Conservation (phyloP, 2,113 vertebrate genomes). For the Megaptera novaeangliae region DNA sequence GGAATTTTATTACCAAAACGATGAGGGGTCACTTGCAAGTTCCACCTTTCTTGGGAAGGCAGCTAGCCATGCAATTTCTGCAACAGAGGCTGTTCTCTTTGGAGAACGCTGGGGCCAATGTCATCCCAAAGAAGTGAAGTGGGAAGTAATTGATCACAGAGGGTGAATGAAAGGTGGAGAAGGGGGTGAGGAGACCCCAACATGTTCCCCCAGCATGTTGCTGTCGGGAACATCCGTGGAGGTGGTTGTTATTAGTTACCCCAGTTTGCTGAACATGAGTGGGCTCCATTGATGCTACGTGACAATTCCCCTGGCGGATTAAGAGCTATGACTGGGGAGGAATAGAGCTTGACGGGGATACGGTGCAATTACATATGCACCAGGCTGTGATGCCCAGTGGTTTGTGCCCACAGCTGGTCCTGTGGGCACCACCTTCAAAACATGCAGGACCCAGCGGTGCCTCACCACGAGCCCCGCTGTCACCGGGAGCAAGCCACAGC, state of each 20-base stretch:
- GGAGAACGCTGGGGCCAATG: neutral
- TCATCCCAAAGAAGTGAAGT: neutral
- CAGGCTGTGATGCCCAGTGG: neutral
- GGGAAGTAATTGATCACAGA: neutral
- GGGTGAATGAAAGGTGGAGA: neutral
- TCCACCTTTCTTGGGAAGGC: neutral
- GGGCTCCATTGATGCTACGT: neutral
- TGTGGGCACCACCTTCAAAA: neutral
- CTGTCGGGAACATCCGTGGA: neutral
- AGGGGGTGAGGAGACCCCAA: neutral
- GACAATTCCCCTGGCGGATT: neutral
- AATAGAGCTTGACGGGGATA: neutral
- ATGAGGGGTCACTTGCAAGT: neutral
- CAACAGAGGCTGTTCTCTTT: neutral
- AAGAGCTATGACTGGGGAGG: neutral
- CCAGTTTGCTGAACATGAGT: neutral
- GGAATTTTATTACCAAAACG: conserved; percentile 66
- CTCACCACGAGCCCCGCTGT: neutral
- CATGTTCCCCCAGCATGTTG: too few species aligned
- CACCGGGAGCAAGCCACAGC: neutral
- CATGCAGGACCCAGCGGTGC: neutral
- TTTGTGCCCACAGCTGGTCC: neutral
- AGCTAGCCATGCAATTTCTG: neutral
- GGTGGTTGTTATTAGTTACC: neutral
- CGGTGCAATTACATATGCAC: rapidly evolving